Percentiles rank a stretch among this genome's conserved stretches.
These are phyloP conservation scores for Oreohelix idahoensis DNA, from an alignment of 1,140 invertebrate species.

Conservation along the genomic window DNA sequence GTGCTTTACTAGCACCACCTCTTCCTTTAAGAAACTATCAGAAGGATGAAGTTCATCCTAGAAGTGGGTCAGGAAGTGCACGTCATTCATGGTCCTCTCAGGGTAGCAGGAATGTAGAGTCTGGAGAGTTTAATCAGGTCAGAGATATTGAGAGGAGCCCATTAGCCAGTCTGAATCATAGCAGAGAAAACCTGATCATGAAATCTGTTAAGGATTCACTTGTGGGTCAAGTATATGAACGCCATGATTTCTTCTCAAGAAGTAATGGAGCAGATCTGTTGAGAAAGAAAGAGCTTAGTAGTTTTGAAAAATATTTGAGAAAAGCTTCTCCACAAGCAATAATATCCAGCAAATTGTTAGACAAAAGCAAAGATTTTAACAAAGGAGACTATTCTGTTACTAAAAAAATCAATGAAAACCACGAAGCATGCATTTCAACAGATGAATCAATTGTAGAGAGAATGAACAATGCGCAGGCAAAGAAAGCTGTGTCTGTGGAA, in stretches of 20 bases:
- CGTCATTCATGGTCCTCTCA: slow-evolving; percentile 33
- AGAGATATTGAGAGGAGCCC: neutral
- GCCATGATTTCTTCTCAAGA: neutral
- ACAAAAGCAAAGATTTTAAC: neutral
- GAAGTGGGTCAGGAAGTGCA: neutral
- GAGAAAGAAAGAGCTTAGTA: neutral
- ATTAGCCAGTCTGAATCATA: neutral
- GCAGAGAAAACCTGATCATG: neutral
- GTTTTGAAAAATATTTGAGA: neutral
- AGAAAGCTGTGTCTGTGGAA: neutral
- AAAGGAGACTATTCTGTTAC: neutral
- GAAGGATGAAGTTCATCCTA: slow-evolving; percentile 28
- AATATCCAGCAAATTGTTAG: neutral
- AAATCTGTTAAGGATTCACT: slow-evolving; percentile 1
- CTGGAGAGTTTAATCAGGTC: neutral
- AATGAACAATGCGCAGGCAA: neutral
- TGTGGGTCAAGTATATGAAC: neutral
- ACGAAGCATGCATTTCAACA: neutral
- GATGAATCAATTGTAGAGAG: neutral
- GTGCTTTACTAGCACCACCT: slow-evolving; percentile 30
- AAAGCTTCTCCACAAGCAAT: neutral
- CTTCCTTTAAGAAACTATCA: slow-evolving; percentile 36
- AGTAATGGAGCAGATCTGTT: neutral
- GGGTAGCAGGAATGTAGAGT: neutral
- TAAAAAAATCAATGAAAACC: neutral